A percentile compares a stretch with the other conserved stretches of the same genome.
Conservation (phyloP, 1,140 invertebrate genomes). For the Diorhabda sublineata region DNA sequence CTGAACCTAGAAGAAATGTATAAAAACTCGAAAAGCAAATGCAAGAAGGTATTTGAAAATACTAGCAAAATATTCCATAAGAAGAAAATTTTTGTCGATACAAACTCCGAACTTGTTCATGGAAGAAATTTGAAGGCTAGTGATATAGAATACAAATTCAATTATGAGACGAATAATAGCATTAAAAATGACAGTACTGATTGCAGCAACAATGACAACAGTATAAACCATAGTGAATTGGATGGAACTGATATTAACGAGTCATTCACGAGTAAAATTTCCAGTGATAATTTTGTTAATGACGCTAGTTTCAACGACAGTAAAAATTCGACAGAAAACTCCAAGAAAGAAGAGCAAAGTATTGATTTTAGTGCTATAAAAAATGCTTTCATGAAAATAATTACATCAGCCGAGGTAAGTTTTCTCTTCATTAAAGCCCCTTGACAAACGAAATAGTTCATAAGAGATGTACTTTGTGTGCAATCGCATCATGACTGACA, state of each 20-base stretch:
- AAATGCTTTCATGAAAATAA: slow-evolving; percentile 34
- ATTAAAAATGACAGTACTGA: slow-evolving; percentile 24
- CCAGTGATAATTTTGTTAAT: slow-evolving; percentile 16
- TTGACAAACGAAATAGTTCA: no score
- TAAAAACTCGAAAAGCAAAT: slow-evolving; percentile 42
- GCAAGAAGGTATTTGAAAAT: slow-evolving; percentile 40
- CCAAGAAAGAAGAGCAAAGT: slow-evolving; percentile 27
- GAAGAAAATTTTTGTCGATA: slow-evolving; percentile 14
- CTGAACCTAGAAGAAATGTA: slow-evolving; percentile 43
- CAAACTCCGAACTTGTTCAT: slow-evolving; percentile 29
- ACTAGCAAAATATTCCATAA: slow-evolving; percentile 41
- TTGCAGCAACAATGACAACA: background rate
- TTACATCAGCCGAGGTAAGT: slow-evolving; percentile 37
- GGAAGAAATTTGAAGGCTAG: slow-evolving; percentile 36
- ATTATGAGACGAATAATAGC: slow-evolving; percentile 24
- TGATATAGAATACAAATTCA: slow-evolving; percentile 42
- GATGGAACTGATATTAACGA: background rate
- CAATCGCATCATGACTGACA: no score
- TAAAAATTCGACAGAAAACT: slow-evolving; percentile 20
- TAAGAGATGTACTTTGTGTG: no score
- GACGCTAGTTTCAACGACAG: slow-evolving; percentile 14
- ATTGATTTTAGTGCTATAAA: slow-evolving; percentile 36
- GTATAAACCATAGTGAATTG: no score
- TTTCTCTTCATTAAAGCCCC: background rate
- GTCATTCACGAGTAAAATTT: slow-evolving; percentile 15